Evolutionary conservation across 1,140 invertebrate genomes (phyloP).

Genomic region (Plutomurus gul): DNA sequence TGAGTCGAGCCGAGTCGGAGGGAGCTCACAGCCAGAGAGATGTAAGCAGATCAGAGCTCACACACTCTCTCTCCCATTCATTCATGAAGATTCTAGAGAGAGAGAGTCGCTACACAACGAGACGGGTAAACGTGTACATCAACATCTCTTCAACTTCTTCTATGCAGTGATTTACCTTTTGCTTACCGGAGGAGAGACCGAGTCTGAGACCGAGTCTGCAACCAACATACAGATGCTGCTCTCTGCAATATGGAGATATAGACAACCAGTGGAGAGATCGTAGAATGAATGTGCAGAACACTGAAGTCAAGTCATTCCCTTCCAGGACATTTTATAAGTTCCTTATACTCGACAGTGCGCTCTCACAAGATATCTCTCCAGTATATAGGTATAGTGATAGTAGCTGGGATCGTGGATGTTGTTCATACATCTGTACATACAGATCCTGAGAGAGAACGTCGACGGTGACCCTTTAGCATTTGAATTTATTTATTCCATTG

Average conservation of each 20-base stretch:
- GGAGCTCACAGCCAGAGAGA: background rate
- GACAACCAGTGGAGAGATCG: no score
- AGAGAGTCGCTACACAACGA: background rate
- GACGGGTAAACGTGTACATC: background rate
- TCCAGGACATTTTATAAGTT: no score
- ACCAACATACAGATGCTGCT: background rate
- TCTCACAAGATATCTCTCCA: no score
- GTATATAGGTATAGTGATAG: no score
- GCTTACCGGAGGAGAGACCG: background rate
- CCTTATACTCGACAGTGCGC: no score
- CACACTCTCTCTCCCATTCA: background rate
- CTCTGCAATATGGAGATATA: no score
- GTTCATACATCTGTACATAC: no score
- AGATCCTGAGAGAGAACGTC: no score
- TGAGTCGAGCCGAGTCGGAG: background rate
- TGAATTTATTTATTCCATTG: conserved; percentile 28
- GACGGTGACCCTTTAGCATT: background rate
- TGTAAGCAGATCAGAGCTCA: background rate
- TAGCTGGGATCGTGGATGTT: no score
- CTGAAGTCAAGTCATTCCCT: no score
- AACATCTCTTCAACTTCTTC: background rate
- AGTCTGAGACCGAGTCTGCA: background rate
- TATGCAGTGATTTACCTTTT: background rate
- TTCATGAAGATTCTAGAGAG: background rate
- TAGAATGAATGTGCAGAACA: no score